Conservation (phyloP, 2,888 invertebrate genomes). For the Pachliopta kotzebuea region DNA sequence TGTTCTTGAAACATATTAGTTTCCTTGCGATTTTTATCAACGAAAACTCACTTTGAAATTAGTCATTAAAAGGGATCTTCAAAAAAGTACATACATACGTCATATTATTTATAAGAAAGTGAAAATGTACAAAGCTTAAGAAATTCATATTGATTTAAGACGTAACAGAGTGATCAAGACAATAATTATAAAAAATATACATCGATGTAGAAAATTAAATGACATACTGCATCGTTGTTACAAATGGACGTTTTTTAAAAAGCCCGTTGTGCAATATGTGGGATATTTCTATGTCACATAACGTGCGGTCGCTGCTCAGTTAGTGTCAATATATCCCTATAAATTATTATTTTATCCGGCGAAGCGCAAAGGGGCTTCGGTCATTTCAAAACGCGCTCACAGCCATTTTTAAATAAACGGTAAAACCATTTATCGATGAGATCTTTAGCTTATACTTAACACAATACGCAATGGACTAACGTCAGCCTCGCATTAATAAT, state of each 20-base stretch:
- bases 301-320: background rate
- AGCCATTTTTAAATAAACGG: constrained; percentile 59
- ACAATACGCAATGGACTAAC: constrained; percentile 5
- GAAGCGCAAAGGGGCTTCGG: constrained; percentile 50
- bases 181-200: no score
- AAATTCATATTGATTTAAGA: no score
- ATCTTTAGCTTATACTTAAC: background rate
- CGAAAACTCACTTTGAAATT: no score
- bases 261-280: constrained; percentile 5
- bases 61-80: no score
- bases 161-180: no score
- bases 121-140: no score
- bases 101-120: no score
- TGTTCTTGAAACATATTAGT: no score
- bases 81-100: no score
- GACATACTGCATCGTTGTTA: constrained; percentile 8
- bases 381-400: constrained; percentile 49
- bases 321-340: constrained; percentile 38
- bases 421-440: constrained; percentile 48
- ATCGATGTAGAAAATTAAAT: no score
- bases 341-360: constrained; percentile 51
- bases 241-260: constrained; percentile 15
- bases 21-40: no score
- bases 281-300: background rate
- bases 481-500: constrained; percentile 23